Percentiles rank a stretch among this genome's conserved stretches.
Conservation (phyloP, 2,888 invertebrate species). For the Pocota personata region DNA sequence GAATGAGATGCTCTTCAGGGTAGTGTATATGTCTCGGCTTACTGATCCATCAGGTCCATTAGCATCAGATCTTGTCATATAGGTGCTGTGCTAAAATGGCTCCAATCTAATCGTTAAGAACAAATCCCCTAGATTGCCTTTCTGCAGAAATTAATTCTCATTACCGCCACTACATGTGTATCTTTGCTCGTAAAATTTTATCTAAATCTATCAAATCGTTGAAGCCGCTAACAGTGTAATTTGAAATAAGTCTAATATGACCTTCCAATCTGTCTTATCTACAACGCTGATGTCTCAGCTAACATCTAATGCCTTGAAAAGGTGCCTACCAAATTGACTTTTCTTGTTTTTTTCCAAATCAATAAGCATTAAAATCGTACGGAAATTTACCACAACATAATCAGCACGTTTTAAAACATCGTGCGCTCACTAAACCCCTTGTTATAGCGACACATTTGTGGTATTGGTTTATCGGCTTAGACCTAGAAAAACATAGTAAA, state of each 20-base stretch:
- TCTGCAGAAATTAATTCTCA: no score
- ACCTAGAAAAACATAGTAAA: slow-evolving; percentile 51
- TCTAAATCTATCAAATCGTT: no score
- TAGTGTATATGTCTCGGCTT: no score
- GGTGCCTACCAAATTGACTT: slow-evolving; percentile 39
- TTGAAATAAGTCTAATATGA: not conserved
- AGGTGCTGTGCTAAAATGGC: no score
- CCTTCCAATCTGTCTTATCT: slow-evolving; percentile 26
- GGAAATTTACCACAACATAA: slow-evolving; percentile 36
- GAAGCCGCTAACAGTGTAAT: not conserved
- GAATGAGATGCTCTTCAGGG: no score
- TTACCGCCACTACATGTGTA: not conserved
- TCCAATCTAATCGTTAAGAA: no score
- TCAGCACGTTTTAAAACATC: slow-evolving; percentile 53
- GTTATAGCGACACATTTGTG: slow-evolving; percentile 54
- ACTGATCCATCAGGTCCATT: no score
- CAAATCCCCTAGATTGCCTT: no score
- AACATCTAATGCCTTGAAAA: not conserved
- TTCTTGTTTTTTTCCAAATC: slow-evolving; percentile 25
- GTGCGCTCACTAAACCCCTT: not conserved
- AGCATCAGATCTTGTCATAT: no score
- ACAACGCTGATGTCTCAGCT: not conserved
- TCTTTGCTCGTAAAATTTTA: not conserved
- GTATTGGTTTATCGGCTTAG: slow-evolving; percentile 63
- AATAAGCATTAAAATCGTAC: slow-evolving; percentile 23